Evolutionary conservation across 2,888 invertebrate species (phyloP).

Genomic region (Chloroclystis v-ata): DNA sequence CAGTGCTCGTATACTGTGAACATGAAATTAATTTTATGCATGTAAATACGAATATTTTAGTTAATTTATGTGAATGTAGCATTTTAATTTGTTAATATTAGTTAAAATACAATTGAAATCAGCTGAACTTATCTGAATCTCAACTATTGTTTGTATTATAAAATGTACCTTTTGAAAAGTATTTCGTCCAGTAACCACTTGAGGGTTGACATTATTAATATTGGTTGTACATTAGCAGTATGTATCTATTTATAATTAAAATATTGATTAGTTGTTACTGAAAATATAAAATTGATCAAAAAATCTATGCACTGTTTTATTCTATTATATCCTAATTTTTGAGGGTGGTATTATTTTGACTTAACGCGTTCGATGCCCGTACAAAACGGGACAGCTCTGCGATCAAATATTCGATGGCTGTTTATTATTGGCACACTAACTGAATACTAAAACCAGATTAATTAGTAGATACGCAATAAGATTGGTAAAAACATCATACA

Average conservation of each 20-base stretch:
- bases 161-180: constrained; percentile 67
- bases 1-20: constrained; percentile 15
- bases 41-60: constrained; percentile 70
- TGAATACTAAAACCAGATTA: too few relatives aligned
- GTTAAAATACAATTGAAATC: constrained; percentile 65
- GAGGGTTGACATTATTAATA: constrained; percentile 61
- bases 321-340: too few relatives aligned
- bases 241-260: constrained; percentile 75
- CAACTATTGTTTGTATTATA: constrained; percentile 62
- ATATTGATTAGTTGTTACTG: constrained; percentile 78
- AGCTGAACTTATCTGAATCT: constrained; percentile 76
- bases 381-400: too few relatives aligned
- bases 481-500: too few relatives aligned
- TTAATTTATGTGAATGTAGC: constrained; percentile 75
- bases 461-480: too few relatives aligned
- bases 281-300: constrained; percentile 76
- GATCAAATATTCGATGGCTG: too few relatives aligned
- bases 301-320: constrained; percentile 34
- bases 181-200: constrained; percentile 69
- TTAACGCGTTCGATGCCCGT: too few relatives aligned
- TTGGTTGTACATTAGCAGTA: constrained; percentile 72
- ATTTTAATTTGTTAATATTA: constrained; percentile 61
- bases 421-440: too few relatives aligned
- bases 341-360: too few relatives aligned
- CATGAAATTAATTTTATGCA: constrained; percentile 46